phyloP scores from a whole-genome alignment of 1,140 invertebrate genomes.

The Hirudo medicinalis region DNA sequence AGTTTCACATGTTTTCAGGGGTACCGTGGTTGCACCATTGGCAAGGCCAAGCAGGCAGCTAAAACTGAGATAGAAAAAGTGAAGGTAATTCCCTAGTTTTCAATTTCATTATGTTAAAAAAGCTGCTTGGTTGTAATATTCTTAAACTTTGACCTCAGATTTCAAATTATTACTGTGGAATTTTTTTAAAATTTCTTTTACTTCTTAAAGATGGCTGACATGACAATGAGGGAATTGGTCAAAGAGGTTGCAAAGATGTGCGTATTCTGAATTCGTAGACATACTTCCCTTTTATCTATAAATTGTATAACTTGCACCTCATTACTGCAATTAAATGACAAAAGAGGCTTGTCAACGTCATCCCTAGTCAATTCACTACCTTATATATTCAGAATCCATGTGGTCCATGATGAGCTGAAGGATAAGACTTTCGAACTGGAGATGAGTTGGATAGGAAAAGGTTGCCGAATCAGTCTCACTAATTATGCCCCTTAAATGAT shows the following conservation, averaged over 20 bases:
- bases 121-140: too few relatives aligned
- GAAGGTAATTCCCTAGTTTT: slow-evolving; percentile 11
- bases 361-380: slow-evolving; percentile 23
- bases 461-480: slow-evolving; percentile 27
- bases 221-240: slow-evolving; percentile 70
- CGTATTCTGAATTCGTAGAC: slow-evolving; percentile 28
- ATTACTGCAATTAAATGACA: background rate
- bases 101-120: too few relatives aligned
- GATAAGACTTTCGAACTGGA: slow-evolving; percentile 96
- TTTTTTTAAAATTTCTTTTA: slow-evolving; percentile 9
- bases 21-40: slow-evolving; percentile 87
- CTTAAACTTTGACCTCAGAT: background rate
- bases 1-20: slow-evolving; percentile 49
- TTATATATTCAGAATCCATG: slow-evolving; percentile 60
- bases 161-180: background rate
- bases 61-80: slow-evolving; percentile 99
- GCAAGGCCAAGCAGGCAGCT: slow-evolving; percentile 94
- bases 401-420: slow-evolving; percentile 94
- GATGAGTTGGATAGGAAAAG: slow-evolving; percentile 82
- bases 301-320: slow-evolving; percentile 10
- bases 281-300: background rate
- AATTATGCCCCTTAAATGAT: too few relatives aligned
- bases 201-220: slow-evolving; percentile 50
- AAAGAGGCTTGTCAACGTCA: slow-evolving; percentile 8
- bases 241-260: slow-evolving; percentile 92